phyloP scores from a whole-genome alignment of 2,888 invertebrate genomes.

The Ornithoptera priamus region DNA sequence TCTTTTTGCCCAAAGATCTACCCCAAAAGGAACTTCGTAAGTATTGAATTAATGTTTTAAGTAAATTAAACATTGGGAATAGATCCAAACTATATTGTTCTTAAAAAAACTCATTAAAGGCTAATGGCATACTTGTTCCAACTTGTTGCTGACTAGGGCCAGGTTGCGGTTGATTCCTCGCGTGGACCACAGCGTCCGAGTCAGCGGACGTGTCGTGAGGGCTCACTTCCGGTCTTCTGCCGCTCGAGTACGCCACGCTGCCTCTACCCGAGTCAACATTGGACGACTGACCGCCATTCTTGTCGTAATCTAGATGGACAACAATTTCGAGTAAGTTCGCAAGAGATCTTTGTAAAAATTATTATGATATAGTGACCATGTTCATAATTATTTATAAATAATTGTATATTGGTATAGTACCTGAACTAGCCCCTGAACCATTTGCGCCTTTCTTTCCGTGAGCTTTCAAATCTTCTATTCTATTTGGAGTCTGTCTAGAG shows the following conservation, averaged over 20 bases:
- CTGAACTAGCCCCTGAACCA: slow-evolving; percentile 83
- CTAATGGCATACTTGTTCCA: slow-evolving; percentile 48
- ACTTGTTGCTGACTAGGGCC: slow-evolving; percentile 61
- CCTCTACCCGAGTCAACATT: slow-evolving; percentile 90
- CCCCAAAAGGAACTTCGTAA: no score
- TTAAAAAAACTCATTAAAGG: no score
- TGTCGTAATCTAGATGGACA: slow-evolving; percentile 83
- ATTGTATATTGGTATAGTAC: slow-evolving; percentile 38
- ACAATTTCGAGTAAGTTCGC: no score
- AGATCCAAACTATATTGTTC: no score
- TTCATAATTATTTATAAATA: no score
- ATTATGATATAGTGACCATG: neutral
- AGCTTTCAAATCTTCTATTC: slow-evolving; percentile 73
- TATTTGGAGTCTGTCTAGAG: slow-evolving; percentile 68
- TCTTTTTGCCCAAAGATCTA: no score
- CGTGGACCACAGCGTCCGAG: slow-evolving; percentile 71
- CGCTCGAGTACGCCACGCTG: slow-evolving; percentile 90
- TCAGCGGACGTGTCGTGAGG: slow-evolving; percentile 81
- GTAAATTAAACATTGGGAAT: no score
- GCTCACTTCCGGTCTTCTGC: slow-evolving; percentile 79
- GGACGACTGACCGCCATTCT: slow-evolving; percentile 86
- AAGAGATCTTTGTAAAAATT: neutral
- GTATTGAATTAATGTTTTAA: no score
- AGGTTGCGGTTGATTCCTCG: slow-evolving; percentile 57
- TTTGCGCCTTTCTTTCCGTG: slow-evolving; percentile 71